These are phyloP conservation scores for Syrphus vitripennis DNA, from an alignment of 2,888 invertebrate species.

Conservation along the genomic window DNA sequence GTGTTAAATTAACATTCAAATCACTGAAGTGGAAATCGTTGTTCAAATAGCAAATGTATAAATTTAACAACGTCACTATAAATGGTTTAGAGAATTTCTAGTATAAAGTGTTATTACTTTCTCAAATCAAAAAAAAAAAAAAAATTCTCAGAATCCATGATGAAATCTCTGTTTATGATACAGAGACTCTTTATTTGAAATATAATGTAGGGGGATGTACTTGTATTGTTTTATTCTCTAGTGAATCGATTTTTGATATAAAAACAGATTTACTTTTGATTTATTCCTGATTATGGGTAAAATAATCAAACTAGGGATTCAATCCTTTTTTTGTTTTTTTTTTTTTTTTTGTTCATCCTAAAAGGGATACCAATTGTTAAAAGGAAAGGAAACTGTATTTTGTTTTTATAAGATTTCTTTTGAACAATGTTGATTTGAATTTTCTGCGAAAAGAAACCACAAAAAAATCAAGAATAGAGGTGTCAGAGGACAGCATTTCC, in stretches of 20 bases:
- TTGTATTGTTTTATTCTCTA: background rate
- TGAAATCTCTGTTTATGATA: background rate
- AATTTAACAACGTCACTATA: background rate
- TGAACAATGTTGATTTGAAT: background rate
- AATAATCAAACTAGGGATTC: background rate
- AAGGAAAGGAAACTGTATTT: background rate
- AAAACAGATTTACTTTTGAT: background rate
- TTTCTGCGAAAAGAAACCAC: background rate
- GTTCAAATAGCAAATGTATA: background rate
- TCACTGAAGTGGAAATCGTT: constrained; percentile 2
- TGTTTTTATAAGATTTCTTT: background rate
- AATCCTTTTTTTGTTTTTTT: background rate
- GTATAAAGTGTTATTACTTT: background rate
- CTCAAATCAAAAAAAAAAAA: background rate
- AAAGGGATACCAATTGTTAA: background rate
- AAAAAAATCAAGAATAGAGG: background rate
- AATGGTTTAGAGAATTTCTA: background rate
- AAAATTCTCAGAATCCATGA: background rate
- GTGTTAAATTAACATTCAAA: constrained; percentile 4
- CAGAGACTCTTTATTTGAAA: too few species aligned
- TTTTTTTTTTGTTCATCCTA: background rate
- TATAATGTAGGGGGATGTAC: background rate
- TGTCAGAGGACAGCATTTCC: background rate
- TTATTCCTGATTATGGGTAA: background rate
- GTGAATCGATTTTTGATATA: background rate